Evolutionary conservation across 1,140 invertebrate genomes (phyloP).

Genomic region (Sitodiplosis mosellana): DNA sequence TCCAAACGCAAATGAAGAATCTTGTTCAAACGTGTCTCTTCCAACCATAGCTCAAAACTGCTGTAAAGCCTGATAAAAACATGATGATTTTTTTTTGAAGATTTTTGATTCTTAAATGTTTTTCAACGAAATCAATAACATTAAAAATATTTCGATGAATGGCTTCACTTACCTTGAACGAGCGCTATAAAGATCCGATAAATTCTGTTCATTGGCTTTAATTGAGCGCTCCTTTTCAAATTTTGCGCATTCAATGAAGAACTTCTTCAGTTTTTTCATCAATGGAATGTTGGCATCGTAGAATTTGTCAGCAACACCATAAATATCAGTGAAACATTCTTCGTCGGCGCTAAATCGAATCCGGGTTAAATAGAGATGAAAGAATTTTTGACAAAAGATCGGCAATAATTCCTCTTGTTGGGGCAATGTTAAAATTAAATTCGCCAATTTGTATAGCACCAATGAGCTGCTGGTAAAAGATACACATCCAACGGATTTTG

Average conservation of each 20-base stretch:
- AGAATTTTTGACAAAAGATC: slow-evolving; percentile 66
- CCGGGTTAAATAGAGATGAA: slow-evolving; percentile 48
- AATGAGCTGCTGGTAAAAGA: slow-evolving; percentile 36
- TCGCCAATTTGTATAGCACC: slow-evolving; percentile 58
- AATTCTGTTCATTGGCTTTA: slow-evolving; percentile 15
- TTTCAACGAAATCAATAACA: no score
- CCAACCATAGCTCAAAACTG: slow-evolving; percentile 55
- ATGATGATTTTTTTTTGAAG: no score
- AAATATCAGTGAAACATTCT: slow-evolving; percentile 6
- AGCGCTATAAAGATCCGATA: slow-evolving; percentile 13
- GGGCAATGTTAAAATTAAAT: slow-evolving; percentile 54
- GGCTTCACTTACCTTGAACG: slow-evolving; percentile 9
- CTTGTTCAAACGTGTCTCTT: slow-evolving; percentile 44
- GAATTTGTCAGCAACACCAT: slow-evolving; percentile 51
- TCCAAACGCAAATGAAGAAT: slow-evolving; percentile 19
- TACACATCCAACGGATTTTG: slow-evolving; percentile 35
- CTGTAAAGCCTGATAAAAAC: slow-evolving; percentile 32
- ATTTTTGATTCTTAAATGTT: no score
- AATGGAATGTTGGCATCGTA: slow-evolving; percentile 53
- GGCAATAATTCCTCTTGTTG: slow-evolving; percentile 50
- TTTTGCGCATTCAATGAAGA: slow-evolving; percentile 41
- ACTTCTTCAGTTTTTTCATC: slow-evolving; percentile 53
- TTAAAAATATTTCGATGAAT: neutral
- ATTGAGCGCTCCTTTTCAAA: slow-evolving; percentile 32
- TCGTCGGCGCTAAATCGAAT: slow-evolving; percentile 25